phyloP scores from a whole-genome alignment of 2,888 invertebrate genomes.

The Drymonia ruficornis region DNA sequence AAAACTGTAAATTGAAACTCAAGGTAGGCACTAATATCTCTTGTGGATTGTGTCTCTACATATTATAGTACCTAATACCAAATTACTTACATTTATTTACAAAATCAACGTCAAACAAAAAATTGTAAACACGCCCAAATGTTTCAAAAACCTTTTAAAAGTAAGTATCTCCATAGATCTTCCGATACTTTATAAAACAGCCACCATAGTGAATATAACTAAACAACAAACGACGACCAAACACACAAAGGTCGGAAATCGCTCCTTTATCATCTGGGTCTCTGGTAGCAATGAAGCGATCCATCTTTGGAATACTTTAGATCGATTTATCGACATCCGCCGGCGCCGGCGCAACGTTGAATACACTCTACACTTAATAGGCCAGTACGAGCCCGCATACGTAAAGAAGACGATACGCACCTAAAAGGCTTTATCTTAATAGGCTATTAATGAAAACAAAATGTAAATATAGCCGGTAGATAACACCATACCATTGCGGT shows the following conservation, averaged over 20 bases:
- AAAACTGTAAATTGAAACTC: slow-evolving; percentile 78
- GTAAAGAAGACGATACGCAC: background rate
- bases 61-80: slow-evolving; percentile 20
- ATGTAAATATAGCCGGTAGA: background rate
- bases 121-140: too few relatives aligned
- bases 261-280: slow-evolving; percentile 46
- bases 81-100: background rate
- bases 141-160: background rate
- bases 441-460: background rate
- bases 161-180: slow-evolving; percentile 16
- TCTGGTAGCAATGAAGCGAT: slow-evolving; percentile 45
- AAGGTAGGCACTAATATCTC: slow-evolving; percentile 66
- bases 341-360: slow-evolving; percentile 27
- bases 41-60: slow-evolving; percentile 39
- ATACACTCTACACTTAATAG: slow-evolving; percentile 1
- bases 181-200: slow-evolving; percentile 26
- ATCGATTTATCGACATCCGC: slow-evolving; percentile 25
- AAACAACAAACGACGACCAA: slow-evolving; percentile 34
- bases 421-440: background rate
- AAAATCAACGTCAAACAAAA: background rate
- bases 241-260: slow-evolving; percentile 42
- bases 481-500: background rate
- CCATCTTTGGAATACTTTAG: slow-evolving; percentile 44
- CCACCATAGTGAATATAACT: slow-evolving; percentile 41
- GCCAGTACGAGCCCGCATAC: background rate